Base-by-base conservation (phyloP, 1,140 invertebrate genomes). In the Apis cerana region DNA sequence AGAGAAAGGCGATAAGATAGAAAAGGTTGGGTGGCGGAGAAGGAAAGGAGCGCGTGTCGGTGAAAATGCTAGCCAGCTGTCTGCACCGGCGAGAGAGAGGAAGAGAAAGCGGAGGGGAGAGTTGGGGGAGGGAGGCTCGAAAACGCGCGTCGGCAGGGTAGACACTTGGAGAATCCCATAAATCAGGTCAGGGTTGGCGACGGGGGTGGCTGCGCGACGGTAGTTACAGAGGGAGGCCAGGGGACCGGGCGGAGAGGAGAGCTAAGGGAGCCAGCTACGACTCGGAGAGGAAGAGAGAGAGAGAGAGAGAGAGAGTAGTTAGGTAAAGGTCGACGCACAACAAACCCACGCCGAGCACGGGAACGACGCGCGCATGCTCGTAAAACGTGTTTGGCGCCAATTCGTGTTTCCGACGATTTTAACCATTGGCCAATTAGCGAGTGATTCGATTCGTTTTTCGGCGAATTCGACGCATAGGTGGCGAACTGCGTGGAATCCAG, bases 161-260 rank as follows among this genome's bases (percentile, higher is more conserved):
- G 92, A 93, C 92, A 92, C 89, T 94, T 93, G 91, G 89, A 93
- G 93, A 93, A 93, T 94, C 93, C 91, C 93, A 94, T 94, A 94
- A 94, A 94, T 94, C 93, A 94, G 93, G 93, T 94, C 93, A 94
- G 93, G 93, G 93, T 94, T 94, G 93, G 91, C 92, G 85, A 90
- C 90, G 90, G 89, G 87, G 92, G 89, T 89, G 91, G 90, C 74
- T 89, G 88, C 85, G 74, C 75, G 80, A 88, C 70, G 89, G 90
- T 84, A 83, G 89, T 83, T 80, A 79, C 85, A 86, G 74, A 79
- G 79, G 85, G 64, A 21, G 80, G 48, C 80, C 78, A 69, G 85
- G 74, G 84, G 81, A 68, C 61, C 54, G 81, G 54, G 69, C 27
- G 33, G 65, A 15, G 54, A 58, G 80, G 65, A 77, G 80, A 77